Base-by-base conservation (phyloP, 2,797 vertebrate genomes). In the Rhynchonycteris naso region DNA sequence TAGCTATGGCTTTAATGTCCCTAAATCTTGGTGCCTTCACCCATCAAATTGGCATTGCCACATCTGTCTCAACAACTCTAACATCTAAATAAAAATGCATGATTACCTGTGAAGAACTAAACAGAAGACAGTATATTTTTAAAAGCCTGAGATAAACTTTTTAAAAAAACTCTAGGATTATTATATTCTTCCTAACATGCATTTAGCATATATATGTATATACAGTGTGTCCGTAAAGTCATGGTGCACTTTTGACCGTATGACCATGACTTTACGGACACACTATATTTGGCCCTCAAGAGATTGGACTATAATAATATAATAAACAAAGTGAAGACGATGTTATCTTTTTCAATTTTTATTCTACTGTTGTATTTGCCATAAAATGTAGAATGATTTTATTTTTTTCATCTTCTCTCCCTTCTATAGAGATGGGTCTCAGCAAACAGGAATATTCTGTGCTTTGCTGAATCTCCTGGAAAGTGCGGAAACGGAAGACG, bases 381-480 rank as follows among this genome's bases (percentile, higher is more conserved):
- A n/a, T 52, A 47, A 72, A 69, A 58, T 7, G 22, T 56, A 33
- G 28, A 21, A 10, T 83, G 52, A 16, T 43, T 72, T 19, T 19
- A 1, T 10, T 63, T 43, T 52, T 13, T 14, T 19, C 33, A 13
- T 22, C 13, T 18, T 93, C 61, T 92, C 61, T 88, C 69, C 65
- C 75, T 69, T 52, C 78, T 78, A 8, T 91, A 99, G 99, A n/a
- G 98, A 99, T 66, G 99, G 99, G 86, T 99, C 99, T 0, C 97
- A 99, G 52, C 98, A 99, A 78, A 99, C 98, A 0, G 99, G 99
- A 58, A 63, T 99, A 2, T 99, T 99, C 97, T 99, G 99, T 88
- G 99, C 99, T 56, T 98, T 99, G 98, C 98, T 99, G 98, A 99
- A 99, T 93, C 97, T 99, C 74, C 93, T 99, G 97, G 99, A 99